A percentile compares a stretch with the other conserved stretches of the same genome.
phyloP scores from a whole-genome alignment of 2,888 invertebrate genomes.

The Ptilodon capucinus region DNA sequence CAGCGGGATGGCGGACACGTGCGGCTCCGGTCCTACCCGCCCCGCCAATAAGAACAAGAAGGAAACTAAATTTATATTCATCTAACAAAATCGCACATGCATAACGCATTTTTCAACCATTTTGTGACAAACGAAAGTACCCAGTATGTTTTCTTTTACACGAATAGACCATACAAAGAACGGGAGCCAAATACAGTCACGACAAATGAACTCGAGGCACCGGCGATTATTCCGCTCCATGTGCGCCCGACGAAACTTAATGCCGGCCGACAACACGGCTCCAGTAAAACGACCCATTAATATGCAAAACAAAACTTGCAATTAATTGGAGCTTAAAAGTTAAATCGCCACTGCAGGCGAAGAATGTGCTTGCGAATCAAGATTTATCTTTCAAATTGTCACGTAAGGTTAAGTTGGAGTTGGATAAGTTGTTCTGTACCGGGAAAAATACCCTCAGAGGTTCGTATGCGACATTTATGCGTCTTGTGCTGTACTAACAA shows the following conservation, averaged over 20 bases:
- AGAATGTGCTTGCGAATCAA: slow-evolving; percentile 47
- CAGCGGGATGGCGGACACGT: slow-evolving; percentile 67
- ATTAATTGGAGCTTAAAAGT: slow-evolving; percentile 61
- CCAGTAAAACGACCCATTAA: slow-evolving; percentile 52
- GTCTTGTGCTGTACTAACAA: too few species aligned
- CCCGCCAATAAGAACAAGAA: slow-evolving; percentile 62
- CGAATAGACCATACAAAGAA: background rate
- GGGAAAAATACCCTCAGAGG: too few species aligned
- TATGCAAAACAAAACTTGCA: slow-evolving; percentile 67
- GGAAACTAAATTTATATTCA: background rate
- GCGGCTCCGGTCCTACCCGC: slow-evolving; percentile 39
- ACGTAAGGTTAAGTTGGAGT: slow-evolving; percentile 25
- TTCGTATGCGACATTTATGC: too few species aligned
- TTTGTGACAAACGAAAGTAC: too few species aligned
- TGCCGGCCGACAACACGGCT: slow-evolving; percentile 40
- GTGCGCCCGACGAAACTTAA: slow-evolving; percentile 52
- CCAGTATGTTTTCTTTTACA: too few species aligned
- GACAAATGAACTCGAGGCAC: slow-evolving; percentile 53
- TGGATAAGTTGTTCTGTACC: slow-evolving; percentile 15
- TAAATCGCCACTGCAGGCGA: slow-evolving; percentile 48
- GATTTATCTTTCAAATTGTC: slow-evolving; percentile 49
- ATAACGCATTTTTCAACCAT: too few species aligned
- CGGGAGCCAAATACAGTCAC: slow-evolving; percentile 14
- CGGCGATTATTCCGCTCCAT: slow-evolving; percentile 55
- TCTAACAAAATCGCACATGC: background rate